Evolutionary conservation across 1,140 invertebrate genomes (phyloP), one percentile per base, ranked within the genome.

Genomic region (Papilio glaucus): DNA sequence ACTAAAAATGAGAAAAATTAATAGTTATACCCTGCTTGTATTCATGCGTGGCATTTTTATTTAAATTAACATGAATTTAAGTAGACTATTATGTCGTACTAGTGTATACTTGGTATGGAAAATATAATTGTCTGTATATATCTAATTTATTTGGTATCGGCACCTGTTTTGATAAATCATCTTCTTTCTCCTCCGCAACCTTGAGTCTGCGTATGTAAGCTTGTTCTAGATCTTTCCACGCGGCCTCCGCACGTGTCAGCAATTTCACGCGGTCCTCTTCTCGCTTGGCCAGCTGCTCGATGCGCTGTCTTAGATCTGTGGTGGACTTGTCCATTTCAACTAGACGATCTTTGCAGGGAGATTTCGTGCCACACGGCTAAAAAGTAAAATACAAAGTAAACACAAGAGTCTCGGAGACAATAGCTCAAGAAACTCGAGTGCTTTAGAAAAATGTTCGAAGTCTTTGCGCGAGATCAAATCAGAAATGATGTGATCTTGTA

Each of bases 221-320:
- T 0, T 78, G 39, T 63, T 93, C 91, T 6, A 93, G 72, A 21
- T 93, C 86, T n/a, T 74, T 83, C 89, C 91, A 92, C 0, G 89
- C 86, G 0, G 77, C 78, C 72, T 92, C 90, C 0, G 90, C 89
- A 12, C 89, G 81, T 70, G 89, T 85, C 33, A 92, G 69, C 13
- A 88, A 62, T 49, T 88, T 85, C 0, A 84, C 77, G 21, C 89
- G 79, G 21, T 88, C 79, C 0, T 83, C 81, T 38, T 91, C 88
- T 0, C 89, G 80, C 6, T 70, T 72, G 8, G 85, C 88, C 12
- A 91, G 74, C 33, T 74, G 72, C 7, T 57, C 71, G 0, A 85
- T 85, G 13, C 91, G 84, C 10, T 41, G 62, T 18, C 88, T 76
- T 18, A 93, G 68, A 49, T 89, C 88, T 13, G 42, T 71, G 0